Conservation (phyloP, 2,113 vertebrate genomes). For the Rhinoptilus africanus region DNA sequence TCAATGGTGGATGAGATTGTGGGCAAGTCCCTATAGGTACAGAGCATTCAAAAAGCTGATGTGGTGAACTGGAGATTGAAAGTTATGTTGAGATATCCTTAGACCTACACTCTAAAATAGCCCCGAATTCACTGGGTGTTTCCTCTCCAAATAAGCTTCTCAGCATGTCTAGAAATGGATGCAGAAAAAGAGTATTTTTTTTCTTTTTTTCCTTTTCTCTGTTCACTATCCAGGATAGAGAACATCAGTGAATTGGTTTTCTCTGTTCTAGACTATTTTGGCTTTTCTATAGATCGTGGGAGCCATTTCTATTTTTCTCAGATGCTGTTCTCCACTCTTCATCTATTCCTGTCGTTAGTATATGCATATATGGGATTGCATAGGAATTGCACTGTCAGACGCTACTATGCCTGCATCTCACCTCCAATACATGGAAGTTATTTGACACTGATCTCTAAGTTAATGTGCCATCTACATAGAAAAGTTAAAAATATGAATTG, state of each 20-base stretch:
- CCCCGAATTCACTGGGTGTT: neutral
- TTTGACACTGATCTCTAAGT: neutral
- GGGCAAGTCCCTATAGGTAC: neutral
- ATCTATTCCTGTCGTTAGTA: neutral
- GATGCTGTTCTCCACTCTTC: neutral
- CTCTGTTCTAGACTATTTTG: neutral
- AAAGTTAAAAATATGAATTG: neutral
- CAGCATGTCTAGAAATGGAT: neutral
- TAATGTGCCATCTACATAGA: neutral
- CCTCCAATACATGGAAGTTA: neutral
- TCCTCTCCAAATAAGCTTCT: neutral
- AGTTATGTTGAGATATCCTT: neutral
- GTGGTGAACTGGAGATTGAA: neutral
- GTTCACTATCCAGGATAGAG: neutral
- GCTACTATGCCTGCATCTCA: no score
- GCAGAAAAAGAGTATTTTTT: neutral
- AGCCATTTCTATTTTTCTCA: neutral
- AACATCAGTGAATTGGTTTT: neutral
- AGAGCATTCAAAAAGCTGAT: neutral
- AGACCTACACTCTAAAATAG: neutral
- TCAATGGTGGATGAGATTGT: neutral
- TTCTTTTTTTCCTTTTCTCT: neutral
- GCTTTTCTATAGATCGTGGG: neutral
- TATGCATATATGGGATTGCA: no score
- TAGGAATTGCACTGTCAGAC: no score